Evolutionary conservation across 2,113 vertebrate species (phyloP).

Genomic region (Rhynchomys soricoides): DNA sequence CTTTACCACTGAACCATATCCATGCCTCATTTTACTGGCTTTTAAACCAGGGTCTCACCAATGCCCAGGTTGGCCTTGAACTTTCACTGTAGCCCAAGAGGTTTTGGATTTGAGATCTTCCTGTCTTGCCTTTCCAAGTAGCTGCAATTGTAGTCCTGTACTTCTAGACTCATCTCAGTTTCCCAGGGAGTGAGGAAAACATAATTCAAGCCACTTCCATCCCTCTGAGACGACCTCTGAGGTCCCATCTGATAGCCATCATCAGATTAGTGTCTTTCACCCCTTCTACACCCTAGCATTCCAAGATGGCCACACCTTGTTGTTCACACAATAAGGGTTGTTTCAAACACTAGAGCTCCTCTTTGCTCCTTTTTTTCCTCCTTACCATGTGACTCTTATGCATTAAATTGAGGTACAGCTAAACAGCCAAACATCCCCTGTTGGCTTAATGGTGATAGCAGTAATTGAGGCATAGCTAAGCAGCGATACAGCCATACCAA

Average conservation of each 20-base stretch:
- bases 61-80: neutral
- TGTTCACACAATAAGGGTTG: neutral
- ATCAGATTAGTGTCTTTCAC: rapidly evolving
- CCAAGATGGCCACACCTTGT: neutral
- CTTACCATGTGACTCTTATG: rapidly evolving
- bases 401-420: neutral
- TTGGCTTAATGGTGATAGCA: too few species aligned
- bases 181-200: neutral
- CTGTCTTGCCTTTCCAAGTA: neutral
- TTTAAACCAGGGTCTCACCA: neutral
- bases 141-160: neutral
- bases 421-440: neutral
- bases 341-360: neutral
- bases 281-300: neutral
- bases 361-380: too few species aligned
- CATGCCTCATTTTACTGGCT: too few species aligned
- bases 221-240: neutral
- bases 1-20: neutral
- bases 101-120: neutral
- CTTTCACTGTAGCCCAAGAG: neutral
- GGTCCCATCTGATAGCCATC: neutral
- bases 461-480: neutral
- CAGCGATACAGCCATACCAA: too few species aligned
- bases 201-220: neutral
- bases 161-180: neutral